Percentiles rank a stretch among this genome's conserved stretches.
phyloP scores from a whole-genome alignment of 2,113 vertebrate genomes.

The Pan troglodytes region NHGRI_mPanTro3-v2.1_pri NC_072404.2:37648001-37648500 shows the following conservation, averaged over 20 bases:
- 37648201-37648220: not conserved
- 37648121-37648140: too few relatives aligned
- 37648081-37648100: too few relatives aligned
- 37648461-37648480: not conserved
- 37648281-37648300: not conserved
- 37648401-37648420: not conserved
- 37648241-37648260: not conserved
- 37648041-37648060: not conserved
- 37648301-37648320: not conserved
- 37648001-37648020: constrained; percentile 7
- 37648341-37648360: not conserved
- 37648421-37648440: not conserved
- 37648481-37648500: constrained; percentile 29
- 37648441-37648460: not conserved
- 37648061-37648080: not conserved
- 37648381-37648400: not conserved
- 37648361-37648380: not conserved
- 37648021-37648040: not conserved
- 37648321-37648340: not conserved
- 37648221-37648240: not conserved
- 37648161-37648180: not conserved
- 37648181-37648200: not conserved
- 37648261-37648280: not conserved
- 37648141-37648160: not conserved
- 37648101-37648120: too few relatives aligned